Conservation (phyloP, 1,140 invertebrate genomes). For the Orchestia grillus region DNA sequence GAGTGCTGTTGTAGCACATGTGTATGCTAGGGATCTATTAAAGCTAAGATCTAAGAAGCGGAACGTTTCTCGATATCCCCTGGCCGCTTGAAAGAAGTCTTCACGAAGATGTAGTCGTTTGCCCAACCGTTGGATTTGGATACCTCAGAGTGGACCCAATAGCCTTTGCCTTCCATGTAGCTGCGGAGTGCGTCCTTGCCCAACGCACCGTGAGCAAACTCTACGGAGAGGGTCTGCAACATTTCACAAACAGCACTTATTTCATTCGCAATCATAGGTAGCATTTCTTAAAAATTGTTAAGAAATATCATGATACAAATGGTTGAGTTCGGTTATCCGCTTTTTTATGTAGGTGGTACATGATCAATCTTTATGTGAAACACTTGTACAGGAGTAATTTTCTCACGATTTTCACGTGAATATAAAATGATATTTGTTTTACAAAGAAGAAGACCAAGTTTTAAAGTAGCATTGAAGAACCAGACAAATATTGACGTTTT, state of each 20-base stretch:
- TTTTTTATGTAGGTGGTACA: not conserved
- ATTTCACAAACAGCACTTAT: not conserved
- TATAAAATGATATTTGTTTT: no score
- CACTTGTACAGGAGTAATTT: not conserved
- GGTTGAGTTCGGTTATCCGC: not conserved
- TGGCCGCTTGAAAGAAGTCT: not conserved
- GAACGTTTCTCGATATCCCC: not conserved
- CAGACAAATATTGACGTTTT: no score
- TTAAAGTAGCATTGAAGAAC: no score
- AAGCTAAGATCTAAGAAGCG: not conserved
- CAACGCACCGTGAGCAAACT: not conserved
- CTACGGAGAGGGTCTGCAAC: conserved; percentile 32
- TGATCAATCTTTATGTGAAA: not conserved
- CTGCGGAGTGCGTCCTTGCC: not conserved
- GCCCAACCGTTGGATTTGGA: conserved; percentile 37
- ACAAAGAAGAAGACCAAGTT: no score
- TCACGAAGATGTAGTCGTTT: conserved; percentile 35
- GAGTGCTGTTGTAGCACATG: no score
- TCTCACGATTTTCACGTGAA: no score
- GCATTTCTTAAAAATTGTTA: not conserved
- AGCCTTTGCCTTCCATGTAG: conserved; percentile 12
- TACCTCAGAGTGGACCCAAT: not conserved
- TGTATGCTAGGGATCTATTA: no score
- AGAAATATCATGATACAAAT: not conserved
- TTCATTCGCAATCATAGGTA: not conserved